A percentile compares a stretch with the other conserved stretches of the same genome.
These are phyloP conservation scores for Polia nebulosa DNA, from an alignment of 2,888 invertebrate species.

Conservation along the genomic window DNA sequence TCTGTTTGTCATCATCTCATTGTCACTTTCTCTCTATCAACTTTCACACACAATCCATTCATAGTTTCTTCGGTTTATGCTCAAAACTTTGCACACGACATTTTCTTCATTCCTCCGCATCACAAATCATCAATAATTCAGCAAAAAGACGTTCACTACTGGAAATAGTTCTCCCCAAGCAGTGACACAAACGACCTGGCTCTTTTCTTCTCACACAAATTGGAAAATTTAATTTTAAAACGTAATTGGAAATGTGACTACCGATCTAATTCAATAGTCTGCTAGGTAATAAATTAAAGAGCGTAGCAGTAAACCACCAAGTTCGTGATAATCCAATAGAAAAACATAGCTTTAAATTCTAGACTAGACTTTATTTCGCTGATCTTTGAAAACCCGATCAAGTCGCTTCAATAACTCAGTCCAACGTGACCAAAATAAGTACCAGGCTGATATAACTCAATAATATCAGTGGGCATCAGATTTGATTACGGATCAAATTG, in stretches of 20 bases:
- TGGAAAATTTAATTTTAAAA: too few relatives aligned
- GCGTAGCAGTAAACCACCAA: background rate
- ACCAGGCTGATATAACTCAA: background rate
- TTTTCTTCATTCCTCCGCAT: too few relatives aligned
- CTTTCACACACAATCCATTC: too few relatives aligned
- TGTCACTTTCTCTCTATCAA: too few relatives aligned
- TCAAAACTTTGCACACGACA: too few relatives aligned
- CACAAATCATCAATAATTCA: too few relatives aligned
- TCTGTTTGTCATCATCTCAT: too few relatives aligned
- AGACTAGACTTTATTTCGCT: background rate
- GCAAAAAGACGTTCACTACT: too few relatives aligned
- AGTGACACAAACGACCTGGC: too few relatives aligned
- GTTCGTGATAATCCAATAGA: background rate
- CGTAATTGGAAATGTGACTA: background rate
- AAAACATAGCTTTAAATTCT: background rate
- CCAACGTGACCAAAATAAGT: slow-evolving; percentile 1
- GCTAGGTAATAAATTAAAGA: background rate
- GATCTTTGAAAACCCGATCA: background rate
- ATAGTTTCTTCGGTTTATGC: too few relatives aligned
- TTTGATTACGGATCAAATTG: background rate
- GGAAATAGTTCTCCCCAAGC: too few relatives aligned
- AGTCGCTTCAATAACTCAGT: background rate
- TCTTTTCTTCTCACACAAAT: too few relatives aligned
- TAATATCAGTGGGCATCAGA: background rate
- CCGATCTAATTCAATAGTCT: background rate